phyloP scores from a whole-genome alignment of 2,888 invertebrate genomes.

The Elmis aenea region DNA sequence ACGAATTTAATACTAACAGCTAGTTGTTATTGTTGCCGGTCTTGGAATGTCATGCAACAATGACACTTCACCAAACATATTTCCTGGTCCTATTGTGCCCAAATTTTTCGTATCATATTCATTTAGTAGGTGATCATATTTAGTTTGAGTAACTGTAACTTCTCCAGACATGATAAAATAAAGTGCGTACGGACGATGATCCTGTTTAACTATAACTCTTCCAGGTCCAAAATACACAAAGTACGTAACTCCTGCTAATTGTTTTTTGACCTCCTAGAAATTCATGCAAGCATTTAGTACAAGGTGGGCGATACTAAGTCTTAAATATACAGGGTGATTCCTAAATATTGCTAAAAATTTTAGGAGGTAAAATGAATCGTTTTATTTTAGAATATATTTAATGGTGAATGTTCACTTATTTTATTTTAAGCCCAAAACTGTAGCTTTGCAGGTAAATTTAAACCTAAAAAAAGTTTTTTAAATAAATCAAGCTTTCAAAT shows the following conservation, averaged over 20 bases:
- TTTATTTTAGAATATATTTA: no score
- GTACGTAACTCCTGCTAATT: slow-evolving; percentile 56
- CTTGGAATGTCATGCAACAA: slow-evolving; percentile 57
- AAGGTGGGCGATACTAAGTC: no score
- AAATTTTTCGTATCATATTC: slow-evolving; percentile 48
- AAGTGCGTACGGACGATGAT: slow-evolving; percentile 54
- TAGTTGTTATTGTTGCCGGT: slow-evolving; percentile 31
- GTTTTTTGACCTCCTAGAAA: slow-evolving; percentile 53
- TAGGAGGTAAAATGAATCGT: no score
- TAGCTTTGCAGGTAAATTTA: no score
- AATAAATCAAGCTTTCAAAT: no score
- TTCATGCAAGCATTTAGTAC: no score
- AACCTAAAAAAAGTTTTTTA: no score
- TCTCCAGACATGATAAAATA: slow-evolving; percentile 64
- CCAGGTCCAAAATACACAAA: slow-evolving; percentile 58
- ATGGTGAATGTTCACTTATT: no score
- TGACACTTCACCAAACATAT: slow-evolving; percentile 64
- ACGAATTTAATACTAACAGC: slow-evolving; percentile 1
- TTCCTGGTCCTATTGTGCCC: slow-evolving; percentile 53
- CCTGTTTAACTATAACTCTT: slow-evolving; percentile 58
- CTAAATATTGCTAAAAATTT: no score
- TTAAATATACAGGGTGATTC: no score
- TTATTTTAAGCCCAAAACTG: no score
- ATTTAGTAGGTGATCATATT: slow-evolving; percentile 51
- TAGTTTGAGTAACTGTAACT: slow-evolving; percentile 49